Base-by-base conservation (phyloP, 1,140 invertebrate genomes). In the Calliphora vicina region DNA sequence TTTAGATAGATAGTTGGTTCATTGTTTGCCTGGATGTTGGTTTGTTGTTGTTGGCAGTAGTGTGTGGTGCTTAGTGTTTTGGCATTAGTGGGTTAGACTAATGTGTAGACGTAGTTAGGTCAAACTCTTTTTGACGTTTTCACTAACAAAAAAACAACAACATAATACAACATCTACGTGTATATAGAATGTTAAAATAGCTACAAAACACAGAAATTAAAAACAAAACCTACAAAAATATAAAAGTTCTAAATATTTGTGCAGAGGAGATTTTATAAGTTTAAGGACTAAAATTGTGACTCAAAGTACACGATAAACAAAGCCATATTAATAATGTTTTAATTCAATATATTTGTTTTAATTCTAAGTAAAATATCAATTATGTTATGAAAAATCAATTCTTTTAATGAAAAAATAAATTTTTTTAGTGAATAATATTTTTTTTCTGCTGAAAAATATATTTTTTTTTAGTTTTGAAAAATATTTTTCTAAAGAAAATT, bases 101-200 rank as follows among this genome's bases (percentile, higher is more conserved):
- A 50, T 50, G 45, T 50, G 8, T 50, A 12, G 45, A 6, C 12
- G 10, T 67, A 67, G 74, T 78, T 43, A 43, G 74, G 74, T 78
- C 74, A 78, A 78, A 78, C 74, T 45, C 74, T 78, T 78, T 78
- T 78, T 25, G 42, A 78, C 35, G 20, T 78, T 78, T 78, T 78
- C 80, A 84, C 27, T 50, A 27, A 76, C 61, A 74, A 80, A 61
- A 74, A 73, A 83, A 74, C 42, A 71, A 80, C 8, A 82, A 82
- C 17, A 35, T 9, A 6, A 42, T 8, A 15, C 76, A 73, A 43
- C 35, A 81, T 50, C 42, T 45, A 81, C 61, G 29, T 10, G 35
- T 35, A 8, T 35, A 35, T 35, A 74, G n/a, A 57, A 57, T 57
- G 15, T n/a, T 57, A 4, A 57, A 57, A 57, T 35, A 17, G 50